Evolutionary conservation across 2,888 invertebrate genomes (phyloP).

Genomic region (Pandemis heparana): DNA sequence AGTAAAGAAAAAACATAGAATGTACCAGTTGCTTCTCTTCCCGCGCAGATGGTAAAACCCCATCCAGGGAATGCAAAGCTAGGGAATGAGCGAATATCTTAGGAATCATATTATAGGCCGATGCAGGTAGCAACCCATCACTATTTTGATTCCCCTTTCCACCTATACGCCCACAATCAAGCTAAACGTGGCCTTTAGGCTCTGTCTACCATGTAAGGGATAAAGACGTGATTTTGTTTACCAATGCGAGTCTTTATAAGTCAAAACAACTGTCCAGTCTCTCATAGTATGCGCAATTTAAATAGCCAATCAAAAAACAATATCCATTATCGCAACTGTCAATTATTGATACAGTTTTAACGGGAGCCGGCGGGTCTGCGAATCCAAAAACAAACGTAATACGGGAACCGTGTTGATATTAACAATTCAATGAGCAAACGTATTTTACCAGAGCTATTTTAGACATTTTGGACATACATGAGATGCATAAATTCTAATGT

Average conservation of each 20-base stretch:
- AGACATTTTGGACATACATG: conserved; percentile 48
- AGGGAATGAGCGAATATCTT: too few relatives aligned
- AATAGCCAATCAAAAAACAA: conserved; percentile 52
- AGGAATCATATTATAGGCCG: too few relatives aligned
- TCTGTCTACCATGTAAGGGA: too few relatives aligned
- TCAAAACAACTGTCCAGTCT: conserved; percentile 39
- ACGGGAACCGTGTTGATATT: conserved; percentile 61
- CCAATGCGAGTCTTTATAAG: background rate
- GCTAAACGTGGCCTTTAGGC: too few relatives aligned
- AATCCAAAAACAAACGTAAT: conserved; percentile 56
- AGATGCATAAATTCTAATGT: conserved; percentile 6
- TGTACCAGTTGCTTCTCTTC: too few relatives aligned
- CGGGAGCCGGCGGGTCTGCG: conserved; percentile 40
- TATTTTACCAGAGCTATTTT: conserved; percentile 44
- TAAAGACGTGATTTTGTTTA: background rate
- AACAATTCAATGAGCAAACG: conserved; percentile 65
- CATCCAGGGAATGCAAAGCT: too few relatives aligned
- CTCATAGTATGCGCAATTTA: conserved; percentile 42
- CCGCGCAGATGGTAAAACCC: too few relatives aligned
- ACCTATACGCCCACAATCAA: too few relatives aligned
- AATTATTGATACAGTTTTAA: conserved; percentile 48
- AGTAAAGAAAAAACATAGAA: too few relatives aligned
- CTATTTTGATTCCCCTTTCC: too few relatives aligned
- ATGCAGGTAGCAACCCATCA: too few relatives aligned
- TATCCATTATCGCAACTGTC: conserved; percentile 58